Conservation (phyloP, 1,140 invertebrate species). For the Drosophila ogumai region DNA sequence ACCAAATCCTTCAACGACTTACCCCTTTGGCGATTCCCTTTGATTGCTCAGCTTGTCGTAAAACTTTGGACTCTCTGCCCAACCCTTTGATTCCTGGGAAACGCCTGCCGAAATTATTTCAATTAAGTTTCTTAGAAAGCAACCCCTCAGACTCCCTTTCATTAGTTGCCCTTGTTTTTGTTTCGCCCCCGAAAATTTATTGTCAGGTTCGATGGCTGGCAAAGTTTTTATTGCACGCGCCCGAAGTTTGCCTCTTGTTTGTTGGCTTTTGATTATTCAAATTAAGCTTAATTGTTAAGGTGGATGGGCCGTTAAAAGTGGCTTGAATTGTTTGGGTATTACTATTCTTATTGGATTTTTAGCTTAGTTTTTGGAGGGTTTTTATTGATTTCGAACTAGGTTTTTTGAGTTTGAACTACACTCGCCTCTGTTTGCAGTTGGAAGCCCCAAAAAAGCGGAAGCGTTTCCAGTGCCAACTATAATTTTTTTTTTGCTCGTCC, state of each 20-base stretch:
- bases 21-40: slow-evolving; percentile 55
- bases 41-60: slow-evolving; percentile 67
- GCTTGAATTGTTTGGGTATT: not conserved
- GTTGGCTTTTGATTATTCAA: slow-evolving; percentile 82
- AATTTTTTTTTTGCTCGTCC: slow-evolving; percentile 16
- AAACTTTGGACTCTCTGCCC: slow-evolving; percentile 47
- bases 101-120: slow-evolving; percentile 71
- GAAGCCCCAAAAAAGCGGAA: slow-evolving; percentile 58
- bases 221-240: slow-evolving; percentile 78
- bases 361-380: slow-evolving; percentile 2
- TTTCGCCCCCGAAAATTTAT: slow-evolving; percentile 63
- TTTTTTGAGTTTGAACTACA: slow-evolving; percentile 14
- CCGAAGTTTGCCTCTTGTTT: slow-evolving; percentile 54
- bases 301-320: slow-evolving; percentile 37
- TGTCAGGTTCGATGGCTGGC: slow-evolving; percentile 74
- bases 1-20: not conserved
- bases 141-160: slow-evolving; percentile 49
- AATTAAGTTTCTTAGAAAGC: slow-evolving; percentile 78
- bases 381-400: not conserved
- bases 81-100: slow-evolving; percentile 23
- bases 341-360: slow-evolving; percentile 12
- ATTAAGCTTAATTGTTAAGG: slow-evolving; percentile 80
- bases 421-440: slow-evolving; percentile 48
- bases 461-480: slow-evolving; percentile 58
- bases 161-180: slow-evolving; percentile 75